phyloP scores from a whole-genome alignment of 2,113 vertebrate genomes.

The Dryoscopus gambensis region DNA sequence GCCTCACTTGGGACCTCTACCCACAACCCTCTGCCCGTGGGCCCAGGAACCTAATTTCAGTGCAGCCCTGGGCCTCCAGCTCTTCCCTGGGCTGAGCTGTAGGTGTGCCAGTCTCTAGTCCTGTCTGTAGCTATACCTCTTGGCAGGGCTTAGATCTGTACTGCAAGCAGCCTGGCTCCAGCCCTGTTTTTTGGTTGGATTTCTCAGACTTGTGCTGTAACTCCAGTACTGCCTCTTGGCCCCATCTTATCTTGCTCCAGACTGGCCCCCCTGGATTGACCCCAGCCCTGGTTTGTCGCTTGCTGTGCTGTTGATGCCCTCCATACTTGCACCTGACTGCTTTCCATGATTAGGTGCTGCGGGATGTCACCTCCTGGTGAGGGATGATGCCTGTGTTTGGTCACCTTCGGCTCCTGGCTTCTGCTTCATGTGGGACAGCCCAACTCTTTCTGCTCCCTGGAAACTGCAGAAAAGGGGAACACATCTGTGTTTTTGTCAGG shows the following conservation, averaged over 20 bases:
- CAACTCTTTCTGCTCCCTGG: background rate
- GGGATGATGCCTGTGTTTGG: too few species aligned
- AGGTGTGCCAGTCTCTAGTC: rapidly evolving
- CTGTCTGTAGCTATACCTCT: rapidly evolving
- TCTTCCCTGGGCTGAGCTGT: background rate
- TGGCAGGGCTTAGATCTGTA: background rate
- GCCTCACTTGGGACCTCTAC: background rate
- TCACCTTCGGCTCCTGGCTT: background rate
- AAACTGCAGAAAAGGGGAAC: background rate
- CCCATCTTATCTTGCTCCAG: background rate
- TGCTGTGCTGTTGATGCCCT: background rate
- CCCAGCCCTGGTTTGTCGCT: background rate
- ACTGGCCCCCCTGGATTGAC: rapidly evolving
- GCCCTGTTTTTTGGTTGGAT: background rate
- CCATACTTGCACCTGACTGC: background rate
- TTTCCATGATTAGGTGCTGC: background rate
- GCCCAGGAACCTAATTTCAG: background rate
- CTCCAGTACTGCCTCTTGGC: background rate
- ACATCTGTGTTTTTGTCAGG: background rate
- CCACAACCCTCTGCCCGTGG: background rate
- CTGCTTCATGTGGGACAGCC: background rate
- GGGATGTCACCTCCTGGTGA: rapidly evolving
- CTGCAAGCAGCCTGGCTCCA: background rate
- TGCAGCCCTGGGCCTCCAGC: background rate
- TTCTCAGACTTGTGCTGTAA: background rate